phyloP scores from a whole-genome alignment of 2,888 invertebrate genomes.

The Rhorus exstirpatorius region DNA sequence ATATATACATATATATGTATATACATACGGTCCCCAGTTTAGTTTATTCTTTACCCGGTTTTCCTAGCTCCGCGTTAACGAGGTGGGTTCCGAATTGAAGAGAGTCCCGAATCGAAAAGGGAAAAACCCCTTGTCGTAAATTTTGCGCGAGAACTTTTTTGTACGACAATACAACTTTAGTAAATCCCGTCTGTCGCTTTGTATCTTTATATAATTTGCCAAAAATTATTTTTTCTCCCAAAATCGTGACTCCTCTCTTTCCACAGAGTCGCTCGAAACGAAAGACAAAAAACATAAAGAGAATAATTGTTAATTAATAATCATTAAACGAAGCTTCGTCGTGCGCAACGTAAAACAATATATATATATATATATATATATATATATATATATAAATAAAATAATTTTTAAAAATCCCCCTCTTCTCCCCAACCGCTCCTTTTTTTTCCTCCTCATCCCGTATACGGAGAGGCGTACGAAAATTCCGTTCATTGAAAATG shows the following conservation, averaged over 20 bases:
- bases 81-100: constrained; percentile 5
- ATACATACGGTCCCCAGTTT: not conserved
- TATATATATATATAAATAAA: not conserved
- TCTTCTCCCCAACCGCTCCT: not conserved
- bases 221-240: not conserved
- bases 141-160: not conserved
- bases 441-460: not conserved
- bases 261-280: too few species aligned
- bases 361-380: too few species aligned
- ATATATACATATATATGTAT: too few species aligned
- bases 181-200: not conserved
- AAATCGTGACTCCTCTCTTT: not conserved
- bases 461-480: constrained; percentile 12
- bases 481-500: constrained; percentile 47
- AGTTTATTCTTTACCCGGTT: constrained; percentile 54
- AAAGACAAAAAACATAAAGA: constrained; percentile 1
- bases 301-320: constrained; percentile 9
- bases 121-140: constrained; percentile 2
- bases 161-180: constrained; percentile 14
- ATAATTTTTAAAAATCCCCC: too few species aligned
- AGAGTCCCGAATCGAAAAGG: constrained; percentile 44
- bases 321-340: constrained; percentile 9
- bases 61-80: constrained; percentile 33
- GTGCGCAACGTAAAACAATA: too few species aligned
- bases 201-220: not conserved